Evolutionary conservation across 2,888 invertebrate genomes (phyloP).

Genomic region (Periphyllus acericola): DNA sequence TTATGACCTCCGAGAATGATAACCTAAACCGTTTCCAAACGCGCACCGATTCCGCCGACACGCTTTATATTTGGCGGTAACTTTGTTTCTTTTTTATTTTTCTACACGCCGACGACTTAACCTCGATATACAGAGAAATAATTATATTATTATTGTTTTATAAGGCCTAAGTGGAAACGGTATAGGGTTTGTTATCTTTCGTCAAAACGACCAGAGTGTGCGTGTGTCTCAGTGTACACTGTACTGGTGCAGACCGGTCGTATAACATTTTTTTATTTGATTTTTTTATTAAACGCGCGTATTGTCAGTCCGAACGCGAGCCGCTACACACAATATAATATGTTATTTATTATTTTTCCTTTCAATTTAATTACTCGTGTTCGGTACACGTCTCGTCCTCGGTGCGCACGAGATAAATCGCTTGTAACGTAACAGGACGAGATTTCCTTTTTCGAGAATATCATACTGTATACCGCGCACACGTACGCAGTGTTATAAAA

Average conservation of each 20-base stretch:
- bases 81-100: neutral
- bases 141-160: slow-evolving; percentile 36
- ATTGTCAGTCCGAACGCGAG: neutral
- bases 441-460: neutral
- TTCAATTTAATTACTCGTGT: neutral
- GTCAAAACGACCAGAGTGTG: neutral
- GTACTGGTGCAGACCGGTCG: neutral
- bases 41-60: slow-evolving; percentile 20
- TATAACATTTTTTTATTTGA: neutral
- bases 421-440: neutral
- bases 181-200: neutral
- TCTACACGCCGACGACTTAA: neutral
- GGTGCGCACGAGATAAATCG: neutral
- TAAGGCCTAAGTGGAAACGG: neutral
- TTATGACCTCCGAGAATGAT: slow-evolving; percentile 37
- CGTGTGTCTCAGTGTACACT: neutral
- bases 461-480: neutral
- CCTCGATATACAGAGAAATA: slow-evolving; percentile 30
- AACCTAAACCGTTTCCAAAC: slow-evolving; percentile 32
- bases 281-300: neutral
- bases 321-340: neutral
- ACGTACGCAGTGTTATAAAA: neutral
- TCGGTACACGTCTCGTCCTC: neutral
- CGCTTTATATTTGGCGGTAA: slow-evolving; percentile 21
- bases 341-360: neutral